phyloP scores from a whole-genome alignment of 1,140 invertebrate species.

The Bicyclus anynana region DNA sequence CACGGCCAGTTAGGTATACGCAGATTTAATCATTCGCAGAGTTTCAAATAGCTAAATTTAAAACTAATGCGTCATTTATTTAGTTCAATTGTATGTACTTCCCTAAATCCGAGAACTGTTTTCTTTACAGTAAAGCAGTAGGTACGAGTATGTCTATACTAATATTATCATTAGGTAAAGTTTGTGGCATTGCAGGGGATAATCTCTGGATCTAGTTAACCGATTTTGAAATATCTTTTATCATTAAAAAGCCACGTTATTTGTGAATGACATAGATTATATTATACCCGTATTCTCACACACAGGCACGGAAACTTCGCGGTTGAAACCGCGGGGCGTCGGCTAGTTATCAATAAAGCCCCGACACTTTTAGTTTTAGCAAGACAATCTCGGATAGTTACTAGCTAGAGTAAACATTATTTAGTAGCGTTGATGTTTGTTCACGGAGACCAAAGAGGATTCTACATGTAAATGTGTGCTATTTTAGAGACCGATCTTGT shows the following conservation, averaged over 20 bases:
- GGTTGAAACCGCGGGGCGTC: not conserved
- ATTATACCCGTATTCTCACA: too few species aligned
- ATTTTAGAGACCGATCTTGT: constrained; percentile 1
- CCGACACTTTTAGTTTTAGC: constrained; percentile 6
- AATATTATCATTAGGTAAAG: too few species aligned
- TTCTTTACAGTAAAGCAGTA: too few species aligned
- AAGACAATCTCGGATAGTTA: constrained; percentile 13
- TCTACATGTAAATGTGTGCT: constrained; percentile 18
- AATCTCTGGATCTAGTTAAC: too few species aligned
- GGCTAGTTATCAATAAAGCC: constrained; percentile 8
- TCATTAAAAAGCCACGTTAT: too few species aligned
- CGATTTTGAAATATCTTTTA: too few species aligned
- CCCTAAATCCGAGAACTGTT: not conserved
- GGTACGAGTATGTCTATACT: too few species aligned
- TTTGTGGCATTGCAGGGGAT: too few species aligned
- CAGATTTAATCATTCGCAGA: too few species aligned
- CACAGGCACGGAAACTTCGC: too few species aligned
- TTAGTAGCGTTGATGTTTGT: constrained; percentile 27
- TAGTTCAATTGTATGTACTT: not conserved
- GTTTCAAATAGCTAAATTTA: not conserved
- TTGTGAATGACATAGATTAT: too few species aligned
- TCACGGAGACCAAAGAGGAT: constrained; percentile 22
- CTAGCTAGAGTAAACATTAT: constrained; percentile 20
- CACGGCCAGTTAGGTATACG: too few species aligned
- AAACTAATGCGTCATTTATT: not conserved